These are phyloP conservation scores for Capitella teleta DNA, from an alignment of 1,140 invertebrate genomes.

Conservation along the genomic window DNA sequence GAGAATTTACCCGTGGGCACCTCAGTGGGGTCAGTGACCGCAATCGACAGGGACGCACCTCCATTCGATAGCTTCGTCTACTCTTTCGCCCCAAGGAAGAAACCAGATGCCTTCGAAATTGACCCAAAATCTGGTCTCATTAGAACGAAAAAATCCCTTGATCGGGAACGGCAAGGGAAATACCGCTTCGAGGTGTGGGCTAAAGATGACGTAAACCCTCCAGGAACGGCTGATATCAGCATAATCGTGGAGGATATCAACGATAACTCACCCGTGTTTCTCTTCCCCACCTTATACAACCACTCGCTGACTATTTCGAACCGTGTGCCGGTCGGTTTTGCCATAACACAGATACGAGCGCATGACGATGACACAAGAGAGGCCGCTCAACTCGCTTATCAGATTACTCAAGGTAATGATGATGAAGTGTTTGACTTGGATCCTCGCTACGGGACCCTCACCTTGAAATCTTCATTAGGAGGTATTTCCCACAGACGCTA, in stretches of 20 bases:
- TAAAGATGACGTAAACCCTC: constrained; percentile 72
- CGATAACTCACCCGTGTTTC: constrained; percentile 77
- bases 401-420: neutral
- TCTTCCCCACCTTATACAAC: neutral
- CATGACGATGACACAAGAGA: neutral
- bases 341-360: neutral
- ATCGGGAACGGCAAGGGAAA: constrained; percentile 61
- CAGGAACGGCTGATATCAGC: constrained; percentile 66
- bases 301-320: neutral
- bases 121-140: constrained; percentile 73
- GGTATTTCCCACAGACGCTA: neutral
- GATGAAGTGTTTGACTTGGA: neutral
- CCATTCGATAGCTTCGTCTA: constrained; percentile 1
- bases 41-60: constrained; percentile 16
- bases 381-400: neutral
- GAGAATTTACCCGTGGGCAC: constrained; percentile 24
- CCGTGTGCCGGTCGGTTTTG: neutral
- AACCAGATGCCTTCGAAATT: constrained; percentile 56
- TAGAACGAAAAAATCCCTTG: constrained; percentile 48
- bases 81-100: neutral
- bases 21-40: constrained; percentile 16
- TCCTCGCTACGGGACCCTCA: neutral
- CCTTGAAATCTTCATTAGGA: neutral
- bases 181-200: constrained; percentile 74
- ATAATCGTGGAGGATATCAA: constrained; percentile 70